Conservation (phyloP, 2,888 invertebrate species). For the Icerya purchasi region DNA sequence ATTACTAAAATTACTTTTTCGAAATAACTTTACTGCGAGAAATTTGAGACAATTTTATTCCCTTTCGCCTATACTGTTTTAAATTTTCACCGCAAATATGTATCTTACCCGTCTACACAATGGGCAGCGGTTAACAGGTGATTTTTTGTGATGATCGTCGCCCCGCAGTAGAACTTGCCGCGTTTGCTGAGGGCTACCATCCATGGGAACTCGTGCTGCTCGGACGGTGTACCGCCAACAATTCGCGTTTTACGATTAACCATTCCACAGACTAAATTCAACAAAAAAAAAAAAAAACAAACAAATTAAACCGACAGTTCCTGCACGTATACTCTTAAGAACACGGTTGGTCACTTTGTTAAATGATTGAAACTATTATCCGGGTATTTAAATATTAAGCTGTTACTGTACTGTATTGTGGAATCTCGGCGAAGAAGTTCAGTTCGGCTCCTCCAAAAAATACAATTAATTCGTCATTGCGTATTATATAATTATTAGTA, state of each 20-base stretch:
- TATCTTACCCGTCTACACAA: constrained; percentile 51
- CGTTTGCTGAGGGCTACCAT: constrained; percentile 42
- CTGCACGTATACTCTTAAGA: too few species aligned
- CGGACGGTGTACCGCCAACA: constrained; percentile 43
- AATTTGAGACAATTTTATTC: too few species aligned
- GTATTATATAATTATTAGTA: too few species aligned
- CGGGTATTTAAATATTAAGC: too few species aligned
- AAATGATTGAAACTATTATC: too few species aligned
- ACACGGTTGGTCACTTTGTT: too few species aligned
- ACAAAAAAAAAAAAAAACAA: neutral
- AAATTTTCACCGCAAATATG: too few species aligned
- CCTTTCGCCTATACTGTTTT: too few species aligned
- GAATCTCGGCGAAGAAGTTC: neutral
- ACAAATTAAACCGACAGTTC: neutral
- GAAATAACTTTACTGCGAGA: too few species aligned
- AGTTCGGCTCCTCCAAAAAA: neutral
- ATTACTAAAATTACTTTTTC: too few species aligned
- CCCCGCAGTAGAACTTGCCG: constrained; percentile 47
- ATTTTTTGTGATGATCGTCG: constrained; percentile 42
- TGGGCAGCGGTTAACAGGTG: constrained; percentile 58
- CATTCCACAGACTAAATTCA: constrained; percentile 33
- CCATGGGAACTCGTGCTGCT: constrained; percentile 53
- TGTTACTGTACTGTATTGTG: neutral
- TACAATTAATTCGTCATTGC: too few species aligned
- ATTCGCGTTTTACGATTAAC: constrained; percentile 25